Conservation (phyloP, 2,113 vertebrate species). For the Eudyptes chrysolophus region DNA sequence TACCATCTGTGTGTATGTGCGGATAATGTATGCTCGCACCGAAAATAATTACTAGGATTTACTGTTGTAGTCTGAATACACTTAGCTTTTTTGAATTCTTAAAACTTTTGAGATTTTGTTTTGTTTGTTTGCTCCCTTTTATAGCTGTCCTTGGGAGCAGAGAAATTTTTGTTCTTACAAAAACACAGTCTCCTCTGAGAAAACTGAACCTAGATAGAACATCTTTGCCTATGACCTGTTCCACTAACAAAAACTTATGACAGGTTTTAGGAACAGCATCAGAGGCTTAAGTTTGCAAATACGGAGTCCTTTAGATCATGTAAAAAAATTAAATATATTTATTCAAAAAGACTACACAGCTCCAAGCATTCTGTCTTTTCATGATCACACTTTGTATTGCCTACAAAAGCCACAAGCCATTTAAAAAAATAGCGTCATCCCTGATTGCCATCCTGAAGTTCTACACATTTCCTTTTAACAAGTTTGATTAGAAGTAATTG, state of each 20-base stretch:
- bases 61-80: neutral
- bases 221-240: neutral
- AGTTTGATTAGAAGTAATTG: neutral
- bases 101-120: neutral
- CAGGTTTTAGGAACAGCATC: accelerated
- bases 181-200: neutral
- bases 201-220: neutral
- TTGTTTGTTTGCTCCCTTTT: neutral
- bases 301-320: accelerated
- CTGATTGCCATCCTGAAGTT: neutral
- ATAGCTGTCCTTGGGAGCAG: neutral
- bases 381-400: neutral
- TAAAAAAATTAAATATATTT: too few relatives aligned
- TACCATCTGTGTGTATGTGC: accelerated
- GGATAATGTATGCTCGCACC: accelerated
- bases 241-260: neutral
- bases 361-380: neutral
- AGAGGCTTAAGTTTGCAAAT: neutral
- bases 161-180: neutral
- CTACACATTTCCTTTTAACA: neutral
- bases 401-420: neutral
- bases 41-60: neutral
- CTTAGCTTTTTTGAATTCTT: neutral
- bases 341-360: neutral
- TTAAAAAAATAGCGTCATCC: neutral